Conservation (phyloP, 2,113 vertebrate genomes). For the Callionymus lyra region DNA sequence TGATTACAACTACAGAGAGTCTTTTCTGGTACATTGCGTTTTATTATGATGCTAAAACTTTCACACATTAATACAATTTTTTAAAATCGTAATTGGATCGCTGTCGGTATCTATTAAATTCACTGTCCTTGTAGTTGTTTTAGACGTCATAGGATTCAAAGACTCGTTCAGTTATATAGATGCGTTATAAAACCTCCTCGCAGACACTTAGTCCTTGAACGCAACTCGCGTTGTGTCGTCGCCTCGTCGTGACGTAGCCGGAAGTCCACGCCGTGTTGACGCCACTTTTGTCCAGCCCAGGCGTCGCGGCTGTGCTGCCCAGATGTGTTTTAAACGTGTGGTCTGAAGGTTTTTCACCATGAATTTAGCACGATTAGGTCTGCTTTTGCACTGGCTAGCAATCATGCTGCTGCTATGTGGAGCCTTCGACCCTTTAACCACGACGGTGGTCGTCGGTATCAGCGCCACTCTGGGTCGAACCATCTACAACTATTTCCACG, state of each 20-base stretch:
- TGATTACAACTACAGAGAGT: too few species aligned
- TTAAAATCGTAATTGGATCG: too few species aligned
- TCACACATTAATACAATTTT: too few species aligned
- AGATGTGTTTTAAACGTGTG: not conserved
- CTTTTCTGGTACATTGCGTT: too few species aligned
- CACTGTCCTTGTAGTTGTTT: too few species aligned
- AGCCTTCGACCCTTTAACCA: slow-evolving; percentile 57
- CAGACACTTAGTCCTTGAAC: not conserved
- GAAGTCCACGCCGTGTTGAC: slow-evolving; percentile 19
- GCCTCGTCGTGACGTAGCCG: slow-evolving; percentile 19
- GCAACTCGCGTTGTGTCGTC: not conserved
- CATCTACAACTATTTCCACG: slow-evolving; percentile 52
- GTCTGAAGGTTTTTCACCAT: slow-evolving; percentile 21
- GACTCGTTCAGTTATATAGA: too few species aligned
- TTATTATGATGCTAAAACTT: too few species aligned
- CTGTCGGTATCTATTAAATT: too few species aligned
- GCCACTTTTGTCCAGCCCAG: not conserved
- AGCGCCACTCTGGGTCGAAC: slow-evolving; percentile 36
- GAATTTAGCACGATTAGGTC: slow-evolving; percentile 19
- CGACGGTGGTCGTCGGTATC: slow-evolving; percentile 24
- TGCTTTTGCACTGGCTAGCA: slow-evolving; percentile 19
- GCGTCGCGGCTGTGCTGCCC: fast-evolving
- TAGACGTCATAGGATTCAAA: too few species aligned
- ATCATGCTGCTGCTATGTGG: slow-evolving; percentile 18
- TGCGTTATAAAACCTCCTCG: too few species aligned